Conservation (phyloP, 2,888 invertebrate genomes). For the Meteorus cinctellus region DNA sequence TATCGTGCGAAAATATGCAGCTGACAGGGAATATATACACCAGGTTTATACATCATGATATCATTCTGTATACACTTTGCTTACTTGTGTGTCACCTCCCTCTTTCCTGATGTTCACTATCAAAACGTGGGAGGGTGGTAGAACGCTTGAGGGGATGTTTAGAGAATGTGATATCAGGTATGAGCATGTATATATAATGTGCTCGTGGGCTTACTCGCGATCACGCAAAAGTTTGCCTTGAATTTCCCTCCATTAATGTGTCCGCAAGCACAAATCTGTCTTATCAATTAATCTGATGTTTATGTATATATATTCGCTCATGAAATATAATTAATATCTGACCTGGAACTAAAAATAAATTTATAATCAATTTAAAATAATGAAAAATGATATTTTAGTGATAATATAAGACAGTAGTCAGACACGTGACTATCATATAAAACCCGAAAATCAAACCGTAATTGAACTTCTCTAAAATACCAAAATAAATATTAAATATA, state of each 20-base stretch:
- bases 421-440: too few relatives aligned
- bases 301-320: background rate
- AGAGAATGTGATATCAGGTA: background rate
- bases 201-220: constrained; percentile 1
- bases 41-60: constrained; percentile 45
- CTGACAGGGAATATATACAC: constrained; percentile 64
- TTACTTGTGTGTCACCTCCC: background rate
- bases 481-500: too few relatives aligned
- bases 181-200: background rate
- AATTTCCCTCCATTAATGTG: background rate
- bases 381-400: too few relatives aligned
- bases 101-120: background rate
- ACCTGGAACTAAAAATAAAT: background rate
- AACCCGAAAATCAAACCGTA: too few relatives aligned
- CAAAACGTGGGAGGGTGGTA: background rate
- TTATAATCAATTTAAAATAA: background rate
- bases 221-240: background rate
- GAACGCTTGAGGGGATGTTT: background rate
- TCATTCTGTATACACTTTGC: constrained; percentile 6
- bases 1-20: constrained; percentile 68
- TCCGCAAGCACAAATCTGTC: background rate
- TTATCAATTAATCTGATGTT: background rate
- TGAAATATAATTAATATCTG: background rate
- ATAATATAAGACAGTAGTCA: too few relatives aligned
- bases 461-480: too few relatives aligned